Conservation (phyloP, 2,797 vertebrate genomes). For the Ctenopoma kingsleyae region DNA sequence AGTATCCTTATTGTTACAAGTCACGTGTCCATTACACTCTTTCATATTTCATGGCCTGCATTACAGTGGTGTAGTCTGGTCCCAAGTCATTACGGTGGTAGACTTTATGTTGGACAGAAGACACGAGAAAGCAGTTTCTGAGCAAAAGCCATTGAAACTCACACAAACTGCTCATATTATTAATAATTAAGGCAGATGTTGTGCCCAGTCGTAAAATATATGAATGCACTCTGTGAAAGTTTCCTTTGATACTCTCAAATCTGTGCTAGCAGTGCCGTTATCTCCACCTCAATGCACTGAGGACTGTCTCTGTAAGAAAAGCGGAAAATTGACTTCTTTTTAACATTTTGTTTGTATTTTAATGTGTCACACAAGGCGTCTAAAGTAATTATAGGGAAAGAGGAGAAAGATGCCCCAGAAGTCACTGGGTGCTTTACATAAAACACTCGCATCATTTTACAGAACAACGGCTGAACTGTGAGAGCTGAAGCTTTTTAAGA, state of each 20-base stretch:
- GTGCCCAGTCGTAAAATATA: conserved; percentile 47
- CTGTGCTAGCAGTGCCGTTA: conserved; percentile 25
- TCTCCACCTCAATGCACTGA: conserved; percentile 23
- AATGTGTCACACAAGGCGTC: neutral
- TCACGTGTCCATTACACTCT: neutral
- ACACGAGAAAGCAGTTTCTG: conserved; percentile 10
- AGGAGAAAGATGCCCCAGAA: conserved; percentile 4
- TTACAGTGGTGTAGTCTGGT: conserved; percentile 1
- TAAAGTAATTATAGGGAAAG: neutral
- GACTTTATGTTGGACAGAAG: conserved; percentile 12
- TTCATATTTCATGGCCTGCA: neutral
- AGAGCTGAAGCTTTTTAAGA: neutral
- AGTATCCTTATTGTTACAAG: neutral
- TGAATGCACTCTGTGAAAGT: conserved; percentile 36
- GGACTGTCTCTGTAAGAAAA: conserved; percentile 16
- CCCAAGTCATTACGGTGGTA: conserved; percentile 1
- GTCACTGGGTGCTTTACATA: neutral
- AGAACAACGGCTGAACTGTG: too few species aligned
- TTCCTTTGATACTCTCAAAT: conserved; percentile 60
- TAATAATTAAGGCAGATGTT: conserved; percentile 41
- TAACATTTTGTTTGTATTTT: conserved; percentile 22
- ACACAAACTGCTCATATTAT: conserved; percentile 16
- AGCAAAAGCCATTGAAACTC: conserved; percentile 25
- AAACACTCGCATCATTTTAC: neutral
- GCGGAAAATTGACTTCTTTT: conserved; percentile 14